A percentile compares a stretch with the other conserved stretches of the same genome.
phyloP scores from a whole-genome alignment of 2,888 invertebrate species.

The Halictus ligatus region DNA sequence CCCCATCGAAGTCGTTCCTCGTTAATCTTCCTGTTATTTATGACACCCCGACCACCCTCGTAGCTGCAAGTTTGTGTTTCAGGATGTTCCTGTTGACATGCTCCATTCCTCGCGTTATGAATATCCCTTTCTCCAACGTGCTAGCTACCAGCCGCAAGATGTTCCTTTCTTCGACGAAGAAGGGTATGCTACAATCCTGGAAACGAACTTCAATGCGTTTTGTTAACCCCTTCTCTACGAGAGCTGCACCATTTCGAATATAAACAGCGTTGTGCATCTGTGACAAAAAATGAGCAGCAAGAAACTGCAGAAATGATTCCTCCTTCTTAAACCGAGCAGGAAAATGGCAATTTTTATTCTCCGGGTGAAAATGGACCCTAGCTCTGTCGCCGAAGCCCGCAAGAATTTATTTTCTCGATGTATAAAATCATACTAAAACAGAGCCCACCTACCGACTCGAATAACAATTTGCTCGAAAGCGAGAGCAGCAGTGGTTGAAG shows the following conservation, averaged over 20 bases:
- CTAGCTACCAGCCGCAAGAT: background rate
- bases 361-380: too few relatives aligned
- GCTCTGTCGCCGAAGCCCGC: too few relatives aligned
- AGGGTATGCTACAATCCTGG: background rate
- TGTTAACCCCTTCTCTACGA: background rate
- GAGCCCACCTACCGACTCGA: too few relatives aligned
- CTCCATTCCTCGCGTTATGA: conserved; percentile 4
- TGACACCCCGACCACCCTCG: conserved; percentile 13
- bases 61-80: background rate
- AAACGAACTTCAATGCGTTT: background rate
- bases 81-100: conserved; percentile 6
- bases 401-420: too few relatives aligned
- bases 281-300: too few relatives aligned
- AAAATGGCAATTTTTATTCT: too few relatives aligned
- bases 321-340: too few relatives aligned
- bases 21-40: conserved; percentile 17
- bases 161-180: background rate
- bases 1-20: background rate
- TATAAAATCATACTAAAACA: too few relatives aligned
- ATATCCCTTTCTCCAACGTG: background rate
- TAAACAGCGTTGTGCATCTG: too few relatives aligned
- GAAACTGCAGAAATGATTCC: too few relatives aligned
- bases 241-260: background rate
- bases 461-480: too few relatives aligned
- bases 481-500: background rate